Conservation (phyloP, 2,888 invertebrate genomes). For the Mactromeris polynyma region DNA sequence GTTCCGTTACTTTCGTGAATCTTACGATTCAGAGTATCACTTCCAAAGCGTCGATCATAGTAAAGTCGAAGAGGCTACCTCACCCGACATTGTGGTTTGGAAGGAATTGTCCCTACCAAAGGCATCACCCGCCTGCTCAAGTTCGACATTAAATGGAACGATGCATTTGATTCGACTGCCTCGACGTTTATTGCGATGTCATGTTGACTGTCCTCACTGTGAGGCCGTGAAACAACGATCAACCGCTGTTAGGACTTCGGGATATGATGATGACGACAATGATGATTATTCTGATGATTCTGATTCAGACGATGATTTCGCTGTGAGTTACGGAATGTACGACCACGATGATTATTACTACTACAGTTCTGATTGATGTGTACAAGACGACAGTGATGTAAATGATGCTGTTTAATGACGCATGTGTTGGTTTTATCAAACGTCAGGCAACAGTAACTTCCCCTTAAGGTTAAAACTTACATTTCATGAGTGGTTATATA, state of each 20-base stretch:
- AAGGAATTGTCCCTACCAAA: conserved; percentile 12
- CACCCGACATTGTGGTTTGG: not conserved
- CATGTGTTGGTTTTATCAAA: too few relatives aligned
- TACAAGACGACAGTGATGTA: too few relatives aligned
- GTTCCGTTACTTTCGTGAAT: conserved; percentile 3
- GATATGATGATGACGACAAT: not conserved
- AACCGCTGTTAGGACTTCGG: too few relatives aligned
- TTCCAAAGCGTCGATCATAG: conserved; percentile 5
- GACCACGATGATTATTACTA: not conserved
- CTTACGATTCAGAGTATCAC: not conserved
- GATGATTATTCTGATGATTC: not conserved
- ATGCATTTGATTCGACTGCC: conserved; percentile 33
- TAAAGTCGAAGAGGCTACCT: not conserved
- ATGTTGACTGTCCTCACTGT: conserved; percentile 54
- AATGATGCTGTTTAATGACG: too few relatives aligned
- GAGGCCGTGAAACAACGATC: not conserved
- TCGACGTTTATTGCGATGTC: conserved; percentile 27
- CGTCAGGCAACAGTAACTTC: too few relatives aligned
- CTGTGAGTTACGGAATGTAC: not conserved
- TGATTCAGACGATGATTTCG: too few relatives aligned
- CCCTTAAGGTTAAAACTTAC: too few relatives aligned
- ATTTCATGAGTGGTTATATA: too few relatives aligned
- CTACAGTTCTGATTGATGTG: not conserved
- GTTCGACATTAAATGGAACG: not conserved
- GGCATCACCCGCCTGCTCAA: not conserved